Base-by-base conservation (phyloP, 2,113 vertebrate genomes). In the Rafetus swinhoei region DNA sequence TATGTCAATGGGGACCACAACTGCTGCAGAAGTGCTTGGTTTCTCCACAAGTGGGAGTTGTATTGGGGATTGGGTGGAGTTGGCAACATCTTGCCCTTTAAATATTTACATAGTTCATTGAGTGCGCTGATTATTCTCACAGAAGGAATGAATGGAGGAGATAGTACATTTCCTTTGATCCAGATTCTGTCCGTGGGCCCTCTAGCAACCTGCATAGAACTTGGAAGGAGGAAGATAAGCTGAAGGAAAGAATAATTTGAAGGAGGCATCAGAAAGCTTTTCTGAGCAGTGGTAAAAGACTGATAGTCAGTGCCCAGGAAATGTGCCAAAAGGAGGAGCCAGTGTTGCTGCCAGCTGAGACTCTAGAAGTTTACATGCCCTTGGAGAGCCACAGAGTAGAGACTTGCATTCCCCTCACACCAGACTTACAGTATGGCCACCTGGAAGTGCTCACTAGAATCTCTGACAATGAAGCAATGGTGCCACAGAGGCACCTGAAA, bases 21-120 rank as follows among this genome's bases (percentile, higher is more conserved):
- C 1, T 92, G 7, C 18, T 8, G 5, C 1, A 81, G 69, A 22
- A 69, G 10, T 27, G 74, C 84, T 9, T 19, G 3, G 5, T 9
- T 69, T 13, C 18, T 55, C 19, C 29, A 39, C 0, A 0, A 1
- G 57, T 60, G 16, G 12, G 39, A 39, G 9, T 50, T 76, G 6
- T 12, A 6, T 22, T 60, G 27, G 6, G 22, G 52, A 7, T 50
- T 79, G 7, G 12, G 6, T 22, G 87, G n/a, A 85, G 19, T 4
- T 53, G 9, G 65, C 9, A 9, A 62, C 52, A 39, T 81, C 24
- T 7, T 13, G 3, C 7, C 55, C 16, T 84, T 85, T 69, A 82
- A 80, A 82, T 3, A 79, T 5, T 27, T 39, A 24, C 7, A 27
- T 27, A 62, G 39, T n/a, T 15, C 65, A 69, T 7, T 16, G 32